Percentiles rank a stretch among this genome's conserved stretches.
Conservation (phyloP, 2,113 vertebrate species). For the Fregata magnificens region DNA sequence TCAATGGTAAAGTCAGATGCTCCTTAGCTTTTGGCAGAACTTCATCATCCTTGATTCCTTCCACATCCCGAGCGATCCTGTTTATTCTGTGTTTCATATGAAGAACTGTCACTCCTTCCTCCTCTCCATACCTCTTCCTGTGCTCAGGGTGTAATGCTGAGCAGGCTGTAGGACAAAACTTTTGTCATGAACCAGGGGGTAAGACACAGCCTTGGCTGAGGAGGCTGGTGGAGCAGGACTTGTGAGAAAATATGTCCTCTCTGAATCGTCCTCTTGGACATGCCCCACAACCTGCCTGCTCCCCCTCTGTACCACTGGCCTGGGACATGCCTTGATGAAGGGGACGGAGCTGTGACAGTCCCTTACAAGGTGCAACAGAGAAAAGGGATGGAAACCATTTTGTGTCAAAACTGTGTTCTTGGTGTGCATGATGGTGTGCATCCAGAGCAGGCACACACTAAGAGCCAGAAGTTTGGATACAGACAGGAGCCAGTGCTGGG, state of each 20-base stretch:
- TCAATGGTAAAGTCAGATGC: neutral
- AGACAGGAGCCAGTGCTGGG: neutral
- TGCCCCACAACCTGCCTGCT: neutral
- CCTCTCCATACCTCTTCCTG: neutral
- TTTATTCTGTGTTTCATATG: neutral
- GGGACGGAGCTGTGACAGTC: neutral
- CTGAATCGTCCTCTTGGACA: neutral
- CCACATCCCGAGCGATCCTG: neutral
- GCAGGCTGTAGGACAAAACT: neutral
- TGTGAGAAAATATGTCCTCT: neutral
- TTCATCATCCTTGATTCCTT: neutral
- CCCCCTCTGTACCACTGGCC: neutral
- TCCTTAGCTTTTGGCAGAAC: neutral
- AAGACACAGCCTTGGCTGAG: neutral
- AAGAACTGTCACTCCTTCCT: neutral
- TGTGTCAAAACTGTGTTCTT: neutral
- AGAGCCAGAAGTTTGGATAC: neutral
- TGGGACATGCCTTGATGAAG: neutral
- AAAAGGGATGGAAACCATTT: neutral
- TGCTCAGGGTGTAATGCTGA: neutral
- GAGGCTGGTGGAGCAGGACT: neutral
- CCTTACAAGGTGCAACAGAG: neutral
- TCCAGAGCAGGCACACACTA: neutral
- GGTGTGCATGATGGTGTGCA: neutral
- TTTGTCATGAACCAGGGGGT: neutral